Evolutionary conservation across 2,797 vertebrate species (phyloP).

Genomic region (Enoplosus armatus): DNA sequence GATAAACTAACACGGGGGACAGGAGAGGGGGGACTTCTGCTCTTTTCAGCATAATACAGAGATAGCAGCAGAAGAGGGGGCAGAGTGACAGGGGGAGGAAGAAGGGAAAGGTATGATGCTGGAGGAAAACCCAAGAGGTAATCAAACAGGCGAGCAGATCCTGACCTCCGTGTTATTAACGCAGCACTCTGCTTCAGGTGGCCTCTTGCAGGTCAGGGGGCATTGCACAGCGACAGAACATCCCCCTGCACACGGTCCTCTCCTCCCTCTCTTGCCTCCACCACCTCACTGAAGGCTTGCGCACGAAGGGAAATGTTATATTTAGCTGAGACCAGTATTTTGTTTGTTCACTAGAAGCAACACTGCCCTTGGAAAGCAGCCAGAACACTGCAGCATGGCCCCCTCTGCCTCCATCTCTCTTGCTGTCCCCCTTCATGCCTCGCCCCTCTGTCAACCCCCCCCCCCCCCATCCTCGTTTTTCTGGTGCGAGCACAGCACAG

Average conservation of each 20-base stretch:
- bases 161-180: slow-evolving; percentile 53
- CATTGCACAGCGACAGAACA: slow-evolving; percentile 12
- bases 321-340: slow-evolving; percentile 84
- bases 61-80: neutral
- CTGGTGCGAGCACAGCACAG: slow-evolving; percentile 33
- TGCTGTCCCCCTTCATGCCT: neutral
- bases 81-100: slow-evolving; percentile 6
- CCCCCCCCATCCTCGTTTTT: neutral
- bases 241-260: neutral
- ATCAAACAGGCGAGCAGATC: slow-evolving; percentile 42
- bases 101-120: neutral
- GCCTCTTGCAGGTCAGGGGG: slow-evolving; percentile 49
- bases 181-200: slow-evolving; percentile 51
- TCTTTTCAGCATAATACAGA: slow-evolving; percentile 32
- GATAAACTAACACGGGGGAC: slow-evolving; percentile 47
- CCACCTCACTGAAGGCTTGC: slow-evolving; percentile 45
- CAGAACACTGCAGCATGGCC: slow-evolving; percentile 76
- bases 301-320: slow-evolving; percentile 78
- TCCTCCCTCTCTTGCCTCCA: neutral
- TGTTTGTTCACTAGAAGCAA: slow-evolving; percentile 83
- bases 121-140: slow-evolving; percentile 31
- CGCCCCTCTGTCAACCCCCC: neutral
- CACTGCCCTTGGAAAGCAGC: slow-evolving; percentile 78
- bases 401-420: slow-evolving; percentile 38
- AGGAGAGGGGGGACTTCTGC: slow-evolving; percentile 26